Evolutionary conservation across 2,113 vertebrate species (phyloP), one percentile per base, ranked within the genome.

Genomic region (Plecotus auritus): DNA sequence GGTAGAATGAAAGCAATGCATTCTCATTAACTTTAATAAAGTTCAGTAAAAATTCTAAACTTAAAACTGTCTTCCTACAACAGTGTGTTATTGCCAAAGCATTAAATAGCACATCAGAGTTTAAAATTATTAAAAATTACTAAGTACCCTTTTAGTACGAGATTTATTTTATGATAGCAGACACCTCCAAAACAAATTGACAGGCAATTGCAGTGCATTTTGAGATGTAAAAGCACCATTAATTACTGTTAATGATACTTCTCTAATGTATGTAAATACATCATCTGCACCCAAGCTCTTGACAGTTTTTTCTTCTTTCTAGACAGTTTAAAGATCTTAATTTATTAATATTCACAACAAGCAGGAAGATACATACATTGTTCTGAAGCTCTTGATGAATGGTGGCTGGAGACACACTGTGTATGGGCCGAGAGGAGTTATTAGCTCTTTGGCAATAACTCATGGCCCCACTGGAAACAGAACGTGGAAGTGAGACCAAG

Each of bases 281-380:
- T 95, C 90, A 96, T 97, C 86, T 37, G 45, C 40, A 91, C 77
- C n/a, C 88, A 91, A 88, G 82, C 96, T 91, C 96, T 96, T 98
- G 93, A 56, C 94, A 96, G 76, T 97, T 97, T 91, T 96, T 98
- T 97, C 95, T 96, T 97, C 85, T 96, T 97, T 95, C 95, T 95
- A 96, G 90, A 96, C 88, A 95, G 92, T 76, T 96, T 97, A 94
- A 94, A 92, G 88, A 97, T 96, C 82, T 93, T 96, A 96, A 85
- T 94, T 95, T 98, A 98, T 97, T 98, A 98, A 97, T 97, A 97
- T 98, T 98, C 94, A 95, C 84, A 97, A 96, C 94, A 96, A 97
- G 88, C 82, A 78, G 89, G 90, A 92, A 93, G 85, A 95, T 96
- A 98, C 98, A 89, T 89, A 93, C 76, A 83, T 92, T 98, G 96